Evolutionary conservation across 2,797 vertebrate genomes (phyloP).

Genomic region (Rhinophrynus dorsalis): DNA sequence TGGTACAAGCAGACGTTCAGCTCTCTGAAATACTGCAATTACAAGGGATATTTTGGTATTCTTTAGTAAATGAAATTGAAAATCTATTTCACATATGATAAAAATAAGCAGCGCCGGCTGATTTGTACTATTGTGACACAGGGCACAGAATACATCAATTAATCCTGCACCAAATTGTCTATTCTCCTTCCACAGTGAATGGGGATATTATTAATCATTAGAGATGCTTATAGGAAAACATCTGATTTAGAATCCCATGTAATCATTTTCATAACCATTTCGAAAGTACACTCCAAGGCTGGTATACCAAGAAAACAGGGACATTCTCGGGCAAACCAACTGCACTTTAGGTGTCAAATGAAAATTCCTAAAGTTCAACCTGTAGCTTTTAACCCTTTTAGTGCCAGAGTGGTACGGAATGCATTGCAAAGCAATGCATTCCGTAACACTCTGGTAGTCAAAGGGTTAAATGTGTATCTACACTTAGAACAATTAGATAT

Average conservation of each 20-base stretch:
- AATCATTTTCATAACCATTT: too few species aligned
- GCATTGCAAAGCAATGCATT: too few species aligned
- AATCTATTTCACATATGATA: constrained; percentile 9
- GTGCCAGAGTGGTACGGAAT: too few species aligned
- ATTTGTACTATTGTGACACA: background rate
- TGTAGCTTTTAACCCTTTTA: too few species aligned
- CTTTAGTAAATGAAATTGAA: constrained; percentile 9
- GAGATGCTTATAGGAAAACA: background rate
- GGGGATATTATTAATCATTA: constrained; percentile 6
- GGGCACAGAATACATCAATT: background rate
- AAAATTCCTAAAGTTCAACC: too few species aligned
- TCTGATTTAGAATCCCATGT: background rate
- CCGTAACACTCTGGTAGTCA: too few species aligned
- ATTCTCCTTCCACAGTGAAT: background rate
- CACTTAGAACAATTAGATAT: too few species aligned
- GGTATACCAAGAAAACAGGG: too few species aligned
- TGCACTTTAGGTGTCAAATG: too few species aligned
- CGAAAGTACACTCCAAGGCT: too few species aligned
- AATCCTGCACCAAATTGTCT: background rate
- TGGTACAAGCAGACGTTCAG: background rate
- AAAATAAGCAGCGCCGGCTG: background rate
- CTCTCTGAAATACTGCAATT: background rate
- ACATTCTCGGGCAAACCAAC: too few species aligned
- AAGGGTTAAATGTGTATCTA: too few species aligned
- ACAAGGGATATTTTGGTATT: background rate